phyloP scores from a whole-genome alignment of 2,113 vertebrate genomes.

The Vulpes ferrilata region DNA sequence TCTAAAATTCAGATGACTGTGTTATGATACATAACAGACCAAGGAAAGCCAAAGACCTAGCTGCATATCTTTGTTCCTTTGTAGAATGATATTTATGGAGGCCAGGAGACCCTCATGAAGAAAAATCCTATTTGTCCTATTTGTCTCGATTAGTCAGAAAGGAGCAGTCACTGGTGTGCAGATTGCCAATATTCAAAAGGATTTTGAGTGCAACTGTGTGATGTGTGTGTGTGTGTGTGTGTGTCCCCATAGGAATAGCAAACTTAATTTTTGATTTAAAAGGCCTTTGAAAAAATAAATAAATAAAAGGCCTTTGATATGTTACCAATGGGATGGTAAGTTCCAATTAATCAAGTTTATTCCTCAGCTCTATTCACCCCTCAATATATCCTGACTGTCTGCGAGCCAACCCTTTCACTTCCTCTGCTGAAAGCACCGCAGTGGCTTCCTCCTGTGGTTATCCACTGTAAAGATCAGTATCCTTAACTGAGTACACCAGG shows the following conservation, averaged over 20 bases:
- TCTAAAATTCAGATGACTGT: neutral
- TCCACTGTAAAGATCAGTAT: accelerated
- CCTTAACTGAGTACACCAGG: neutral
- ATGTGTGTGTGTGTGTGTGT: too few species aligned
- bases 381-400: accelerated
- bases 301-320: too few species aligned
- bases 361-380: neutral
- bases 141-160: neutral
- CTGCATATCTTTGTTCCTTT: neutral
- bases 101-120: neutral
- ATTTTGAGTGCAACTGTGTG: neutral
- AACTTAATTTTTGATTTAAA: neutral
- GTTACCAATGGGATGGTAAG: neutral
- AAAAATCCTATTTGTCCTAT: neutral
- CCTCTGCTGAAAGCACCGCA: neutral
- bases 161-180: neutral
- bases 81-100: neutral
- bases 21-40: neutral
- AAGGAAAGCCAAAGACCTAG: neutral
- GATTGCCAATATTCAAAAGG: neutral
- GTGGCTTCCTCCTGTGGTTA: neutral
- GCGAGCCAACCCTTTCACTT: accelerated
- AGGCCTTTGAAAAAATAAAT: too few species aligned
- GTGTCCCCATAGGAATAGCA: too few species aligned
- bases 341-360: neutral